Percentiles rank a stretch among this genome's conserved stretches.
Conservation (phyloP, 2,888 invertebrate species). For the Hyposoter didymator region DNA sequence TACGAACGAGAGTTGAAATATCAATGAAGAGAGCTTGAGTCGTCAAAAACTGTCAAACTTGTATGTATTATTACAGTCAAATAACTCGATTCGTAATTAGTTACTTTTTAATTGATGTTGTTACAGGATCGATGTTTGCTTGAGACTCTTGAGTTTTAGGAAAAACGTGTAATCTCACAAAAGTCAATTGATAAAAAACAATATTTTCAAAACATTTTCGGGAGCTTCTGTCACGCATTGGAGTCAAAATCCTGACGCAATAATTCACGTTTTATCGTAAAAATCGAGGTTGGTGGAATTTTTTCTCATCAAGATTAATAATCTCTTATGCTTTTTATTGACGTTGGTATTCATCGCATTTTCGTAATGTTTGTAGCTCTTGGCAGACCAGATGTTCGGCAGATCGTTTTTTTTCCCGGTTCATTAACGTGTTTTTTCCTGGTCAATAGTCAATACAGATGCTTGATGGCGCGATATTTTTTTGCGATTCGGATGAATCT, state of each 20-base stretch:
- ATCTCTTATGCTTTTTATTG: background rate
- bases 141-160: background rate
- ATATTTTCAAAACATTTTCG: background rate
- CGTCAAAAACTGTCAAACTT: background rate
- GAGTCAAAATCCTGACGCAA: background rate
- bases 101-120: background rate
- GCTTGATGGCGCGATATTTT: background rate
- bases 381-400: background rate
- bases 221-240: background rate
- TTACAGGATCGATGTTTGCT: background rate
- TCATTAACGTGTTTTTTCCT: background rate
- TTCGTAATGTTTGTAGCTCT: constrained; percentile 3
- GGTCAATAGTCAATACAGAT: constrained; percentile 4
- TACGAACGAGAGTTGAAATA: background rate
- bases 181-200: background rate
- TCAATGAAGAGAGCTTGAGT: background rate
- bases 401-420: background rate
- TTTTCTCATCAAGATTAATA: background rate
- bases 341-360: background rate
- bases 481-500: background rate
- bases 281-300: background rate
- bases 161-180: background rate
- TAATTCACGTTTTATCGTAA: background rate
- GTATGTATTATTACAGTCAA: background rate
- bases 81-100: background rate